Evolutionary conservation across 1,140 invertebrate genomes (phyloP).

Genomic region (Venturia canescens): DNA sequence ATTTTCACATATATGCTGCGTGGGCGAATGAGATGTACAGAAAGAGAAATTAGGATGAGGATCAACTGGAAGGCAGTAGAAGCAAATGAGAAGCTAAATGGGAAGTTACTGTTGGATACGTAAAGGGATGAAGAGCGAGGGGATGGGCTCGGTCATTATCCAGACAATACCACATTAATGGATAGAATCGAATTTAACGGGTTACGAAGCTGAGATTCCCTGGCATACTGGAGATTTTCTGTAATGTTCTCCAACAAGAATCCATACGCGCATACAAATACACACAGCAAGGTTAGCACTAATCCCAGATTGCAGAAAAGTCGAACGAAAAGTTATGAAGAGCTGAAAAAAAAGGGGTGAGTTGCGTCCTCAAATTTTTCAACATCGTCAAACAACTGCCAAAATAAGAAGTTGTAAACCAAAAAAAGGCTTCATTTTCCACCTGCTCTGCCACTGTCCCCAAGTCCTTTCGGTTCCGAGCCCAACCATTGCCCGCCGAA

Average conservation of each 20-base stretch:
- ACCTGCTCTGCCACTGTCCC: too few relatives aligned
- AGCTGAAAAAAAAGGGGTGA: neutral
- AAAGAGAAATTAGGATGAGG: constrained; percentile 12
- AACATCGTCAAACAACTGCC: neutral
- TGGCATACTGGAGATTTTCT: constrained; percentile 3
- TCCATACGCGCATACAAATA: constrained; percentile 12
- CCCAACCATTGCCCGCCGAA: too few relatives aligned
- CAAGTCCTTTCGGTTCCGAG: too few relatives aligned
- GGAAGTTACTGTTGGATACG: constrained; percentile 40
- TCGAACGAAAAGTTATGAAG: neutral
- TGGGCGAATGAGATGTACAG: neutral
- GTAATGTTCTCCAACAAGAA: constrained; percentile 22
- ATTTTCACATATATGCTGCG: neutral
- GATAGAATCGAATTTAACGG: constrained; percentile 72
- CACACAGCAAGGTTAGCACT: neutral
- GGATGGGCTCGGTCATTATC: constrained; percentile 65
- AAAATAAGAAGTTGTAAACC: neutral
- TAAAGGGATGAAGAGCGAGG: constrained; percentile 50
- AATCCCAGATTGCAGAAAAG: neutral
- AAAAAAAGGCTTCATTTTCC: neutral
- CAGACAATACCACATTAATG: constrained; percentile 72
- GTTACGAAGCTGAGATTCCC: constrained; percentile 55
- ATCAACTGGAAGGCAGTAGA: constrained; percentile 38
- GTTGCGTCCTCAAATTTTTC: neutral
- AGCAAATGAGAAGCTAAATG: constrained; percentile 51